Conservation (phyloP, 2,888 invertebrate species). For the Zele albiditarsus region DNA sequence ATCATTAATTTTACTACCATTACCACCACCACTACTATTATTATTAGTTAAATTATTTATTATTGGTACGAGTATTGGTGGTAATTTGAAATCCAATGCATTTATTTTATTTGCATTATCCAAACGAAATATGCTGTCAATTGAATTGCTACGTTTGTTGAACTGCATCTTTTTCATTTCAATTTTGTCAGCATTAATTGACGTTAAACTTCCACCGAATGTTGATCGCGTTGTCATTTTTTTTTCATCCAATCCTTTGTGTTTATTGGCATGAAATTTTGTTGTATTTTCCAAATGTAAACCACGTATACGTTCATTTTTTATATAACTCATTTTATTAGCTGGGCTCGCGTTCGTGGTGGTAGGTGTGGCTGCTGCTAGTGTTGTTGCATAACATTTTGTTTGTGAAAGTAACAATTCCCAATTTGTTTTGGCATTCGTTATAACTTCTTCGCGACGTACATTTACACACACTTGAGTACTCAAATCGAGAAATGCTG, state of each 20-base stretch:
- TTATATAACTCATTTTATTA: constrained; percentile 54
- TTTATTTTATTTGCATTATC: constrained; percentile 57
- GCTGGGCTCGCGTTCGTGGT: constrained; percentile 52
- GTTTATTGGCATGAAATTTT: constrained; percentile 56
- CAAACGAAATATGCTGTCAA: constrained; percentile 60
- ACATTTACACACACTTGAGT: constrained; percentile 77
- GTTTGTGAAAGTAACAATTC: constrained; percentile 84
- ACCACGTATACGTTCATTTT: constrained; percentile 57
- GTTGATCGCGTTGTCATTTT: constrained; percentile 55
- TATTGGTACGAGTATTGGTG: constrained; percentile 82
- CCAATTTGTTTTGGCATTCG: constrained; percentile 91
- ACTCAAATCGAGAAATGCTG: constrained; percentile 79
- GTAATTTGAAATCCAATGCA: constrained; percentile 74
- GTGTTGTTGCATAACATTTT: constrained; percentile 73
- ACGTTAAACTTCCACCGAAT: constrained; percentile 63
- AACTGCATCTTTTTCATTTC: constrained; percentile 63
- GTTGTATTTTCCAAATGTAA: constrained; percentile 59
- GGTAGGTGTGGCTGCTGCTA: not conserved
- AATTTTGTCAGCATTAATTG: constrained; percentile 62
- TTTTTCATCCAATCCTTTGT: constrained; percentile 59
- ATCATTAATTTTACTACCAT: constrained; percentile 53
- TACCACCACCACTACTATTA: constrained; percentile 45
- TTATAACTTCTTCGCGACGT: constrained; percentile 87
- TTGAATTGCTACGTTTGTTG: constrained; percentile 63
- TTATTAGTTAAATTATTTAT: constrained; percentile 75